A percentile compares a stretch with the other conserved stretches of the same genome.
phyloP scores from a whole-genome alignment of 2,113 vertebrate genomes.

The Zosterops lateralis region DNA sequence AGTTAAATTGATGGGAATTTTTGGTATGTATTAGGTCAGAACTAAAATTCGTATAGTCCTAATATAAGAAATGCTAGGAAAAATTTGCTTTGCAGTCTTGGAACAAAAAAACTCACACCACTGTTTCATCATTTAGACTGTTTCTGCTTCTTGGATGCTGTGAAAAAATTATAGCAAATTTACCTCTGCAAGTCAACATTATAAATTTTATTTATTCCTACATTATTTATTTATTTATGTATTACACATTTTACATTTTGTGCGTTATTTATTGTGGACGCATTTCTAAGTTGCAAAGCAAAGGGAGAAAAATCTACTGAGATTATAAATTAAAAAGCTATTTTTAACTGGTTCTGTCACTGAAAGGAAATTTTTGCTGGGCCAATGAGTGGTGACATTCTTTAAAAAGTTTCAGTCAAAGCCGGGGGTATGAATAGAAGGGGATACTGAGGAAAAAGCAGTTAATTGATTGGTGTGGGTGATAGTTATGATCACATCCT shows the following conservation, averaged over 20 bases:
- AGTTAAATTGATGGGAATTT: background rate
- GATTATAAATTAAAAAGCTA: background rate
- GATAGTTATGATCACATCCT: background rate
- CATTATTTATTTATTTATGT: background rate
- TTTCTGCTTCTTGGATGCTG: background rate
- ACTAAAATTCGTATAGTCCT: background rate
- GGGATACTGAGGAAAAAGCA: background rate
- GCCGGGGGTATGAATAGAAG: background rate
- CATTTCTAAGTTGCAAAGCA: background rate
- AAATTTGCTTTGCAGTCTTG: background rate
- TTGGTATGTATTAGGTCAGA: background rate
- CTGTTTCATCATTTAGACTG: background rate
- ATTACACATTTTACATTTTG: background rate
- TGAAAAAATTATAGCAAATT: background rate
- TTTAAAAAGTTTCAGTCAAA: background rate
- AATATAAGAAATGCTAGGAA: background rate
- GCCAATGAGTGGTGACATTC: background rate
- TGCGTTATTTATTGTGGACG: background rate
- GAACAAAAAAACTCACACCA: background rate
- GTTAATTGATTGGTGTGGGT: background rate
- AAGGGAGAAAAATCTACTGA: background rate
- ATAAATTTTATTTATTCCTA: background rate
- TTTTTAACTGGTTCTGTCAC: background rate
- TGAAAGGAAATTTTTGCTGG: background rate
- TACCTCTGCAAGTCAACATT: background rate